These are phyloP conservation scores for Sapayoa aenigma DNA, from an alignment of 2,113 vertebrate species.

Conservation along the genomic window DNA sequence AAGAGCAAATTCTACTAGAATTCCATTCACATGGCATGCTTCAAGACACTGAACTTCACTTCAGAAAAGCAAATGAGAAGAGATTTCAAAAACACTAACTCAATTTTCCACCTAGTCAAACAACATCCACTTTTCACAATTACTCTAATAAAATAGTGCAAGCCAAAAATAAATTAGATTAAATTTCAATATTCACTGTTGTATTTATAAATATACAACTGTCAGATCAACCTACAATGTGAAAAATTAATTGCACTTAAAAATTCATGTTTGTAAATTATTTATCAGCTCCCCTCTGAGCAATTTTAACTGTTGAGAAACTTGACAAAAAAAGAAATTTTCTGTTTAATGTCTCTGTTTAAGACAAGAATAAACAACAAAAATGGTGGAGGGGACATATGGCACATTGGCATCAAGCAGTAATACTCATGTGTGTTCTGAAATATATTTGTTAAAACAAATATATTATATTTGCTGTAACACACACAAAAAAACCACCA, in stretches of 20 bases:
- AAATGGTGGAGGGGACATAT: not conserved
- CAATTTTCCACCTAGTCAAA: not conserved
- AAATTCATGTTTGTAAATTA: constrained; percentile 8
- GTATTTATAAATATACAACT: not conserved
- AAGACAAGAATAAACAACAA: not conserved
- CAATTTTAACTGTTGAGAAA: not conserved
- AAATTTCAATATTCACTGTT: not conserved
- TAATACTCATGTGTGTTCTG: not conserved
- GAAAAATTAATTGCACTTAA: constrained; percentile 3
- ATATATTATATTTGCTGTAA: not conserved
- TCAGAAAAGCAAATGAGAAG: not conserved
- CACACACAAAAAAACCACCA: not conserved
- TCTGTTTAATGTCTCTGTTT: not conserved
- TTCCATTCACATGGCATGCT: not conserved
- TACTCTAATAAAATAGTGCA: not conserved
- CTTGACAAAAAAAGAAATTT: not conserved
- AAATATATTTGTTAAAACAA: not conserved
- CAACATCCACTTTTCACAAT: not conserved
- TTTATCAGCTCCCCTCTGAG: not conserved
- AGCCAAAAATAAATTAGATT: not conserved
- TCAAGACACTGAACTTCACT: not conserved
- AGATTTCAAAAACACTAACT: not conserved
- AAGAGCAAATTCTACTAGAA: not conserved
- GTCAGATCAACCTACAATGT: not conserved
- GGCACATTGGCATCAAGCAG: not conserved